These are phyloP conservation scores for Hermaeophaga mercurialis DNA, from an alignment of 2,888 invertebrate genomes.

Conservation along the genomic window DNA sequence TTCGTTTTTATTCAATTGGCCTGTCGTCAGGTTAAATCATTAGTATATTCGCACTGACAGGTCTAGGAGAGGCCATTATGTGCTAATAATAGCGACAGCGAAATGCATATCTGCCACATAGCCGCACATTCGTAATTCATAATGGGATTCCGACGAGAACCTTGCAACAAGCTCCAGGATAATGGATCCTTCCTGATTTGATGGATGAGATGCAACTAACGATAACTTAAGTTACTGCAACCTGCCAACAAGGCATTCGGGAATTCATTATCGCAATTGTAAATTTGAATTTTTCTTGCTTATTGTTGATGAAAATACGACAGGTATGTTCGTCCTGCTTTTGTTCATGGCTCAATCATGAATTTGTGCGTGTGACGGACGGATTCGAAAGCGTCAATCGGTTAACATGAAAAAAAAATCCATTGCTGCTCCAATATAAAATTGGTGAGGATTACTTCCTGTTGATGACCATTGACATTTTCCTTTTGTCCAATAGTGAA, in stretches of 20 bases:
- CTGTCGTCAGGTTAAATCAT: conserved; percentile 1
- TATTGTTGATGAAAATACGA: too few relatives aligned
- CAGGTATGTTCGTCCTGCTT: too few relatives aligned
- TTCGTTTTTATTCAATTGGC: too few relatives aligned
- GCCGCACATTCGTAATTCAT: conserved; percentile 18
- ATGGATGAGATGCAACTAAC: conserved; percentile 7
- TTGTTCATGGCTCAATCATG: too few relatives aligned
- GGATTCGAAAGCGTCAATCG: not conserved
- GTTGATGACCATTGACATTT: not conserved
- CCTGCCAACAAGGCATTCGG: conserved; percentile 3
- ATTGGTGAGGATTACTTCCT: not conserved
- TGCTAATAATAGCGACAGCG: conserved; percentile 19
- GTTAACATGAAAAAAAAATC: not conserved
- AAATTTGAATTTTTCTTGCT: too few relatives aligned
- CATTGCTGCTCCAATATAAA: not conserved
- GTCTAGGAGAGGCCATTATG: conserved; percentile 17
- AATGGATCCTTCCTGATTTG: conserved; percentile 8
- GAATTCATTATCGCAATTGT: conserved; percentile 11
- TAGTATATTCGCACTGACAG: conserved; percentile 5
- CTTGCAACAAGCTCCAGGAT: not conserved
- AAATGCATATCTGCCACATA: conserved; percentile 16
- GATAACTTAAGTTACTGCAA: conserved; percentile 1
- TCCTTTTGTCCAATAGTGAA: too few relatives aligned
- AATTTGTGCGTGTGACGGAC: conserved; percentile 15
- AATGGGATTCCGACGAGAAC: conserved; percentile 17